Evolutionary conservation across 2,888 invertebrate species (phyloP).

Genomic region (Caenorhabditis plicata): DNA sequence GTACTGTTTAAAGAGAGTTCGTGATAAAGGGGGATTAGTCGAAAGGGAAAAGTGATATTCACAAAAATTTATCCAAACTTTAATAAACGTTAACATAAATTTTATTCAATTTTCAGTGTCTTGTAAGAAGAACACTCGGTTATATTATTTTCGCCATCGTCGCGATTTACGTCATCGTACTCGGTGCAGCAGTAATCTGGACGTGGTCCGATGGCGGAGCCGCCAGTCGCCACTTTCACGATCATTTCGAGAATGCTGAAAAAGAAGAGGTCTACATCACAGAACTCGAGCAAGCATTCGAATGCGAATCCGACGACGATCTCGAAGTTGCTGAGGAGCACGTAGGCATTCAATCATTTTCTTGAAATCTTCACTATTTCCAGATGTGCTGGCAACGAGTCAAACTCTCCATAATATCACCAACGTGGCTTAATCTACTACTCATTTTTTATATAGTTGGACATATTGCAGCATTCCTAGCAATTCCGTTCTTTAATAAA

Average conservation of each 20-base stretch:
- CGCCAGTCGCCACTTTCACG: slow-evolving; percentile 39
- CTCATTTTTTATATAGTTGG: slow-evolving; percentile 33
- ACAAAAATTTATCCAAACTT: too few relatives aligned
- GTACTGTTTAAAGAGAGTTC: too few relatives aligned
- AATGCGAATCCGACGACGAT: slow-evolving; percentile 45
- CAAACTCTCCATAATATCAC: slow-evolving; percentile 30
- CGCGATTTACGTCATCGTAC: slow-evolving; percentile 28
- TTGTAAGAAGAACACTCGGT: slow-evolving; percentile 40
- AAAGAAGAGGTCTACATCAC: slow-evolving; percentile 42
- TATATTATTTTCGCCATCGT: slow-evolving; percentile 35
- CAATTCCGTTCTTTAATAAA: slow-evolving; percentile 47
- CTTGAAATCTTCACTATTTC: slow-evolving; percentile 2
- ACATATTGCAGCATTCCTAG: slow-evolving; percentile 31
- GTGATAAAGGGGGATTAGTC: too few relatives aligned
- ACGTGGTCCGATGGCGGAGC: slow-evolving; percentile 40
- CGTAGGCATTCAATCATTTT: slow-evolving; percentile 43
- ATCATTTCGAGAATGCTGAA: slow-evolving; percentile 46
- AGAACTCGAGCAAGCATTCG: slow-evolving; percentile 31
- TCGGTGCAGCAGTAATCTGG: slow-evolving; percentile 34
- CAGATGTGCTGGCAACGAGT: slow-evolving; percentile 46
- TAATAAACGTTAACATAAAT: not conserved
- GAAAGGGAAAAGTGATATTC: too few relatives aligned
- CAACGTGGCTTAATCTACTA: slow-evolving; percentile 42
- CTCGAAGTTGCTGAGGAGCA: slow-evolving; percentile 38
- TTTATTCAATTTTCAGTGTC: slow-evolving; percentile 35